Percentiles rank a stretch among this genome's conserved stretches.
These are phyloP conservation scores for Sus cebifrons DNA, from an alignment of 2,797 vertebrate genomes.

Conservation along the genomic window DNA sequence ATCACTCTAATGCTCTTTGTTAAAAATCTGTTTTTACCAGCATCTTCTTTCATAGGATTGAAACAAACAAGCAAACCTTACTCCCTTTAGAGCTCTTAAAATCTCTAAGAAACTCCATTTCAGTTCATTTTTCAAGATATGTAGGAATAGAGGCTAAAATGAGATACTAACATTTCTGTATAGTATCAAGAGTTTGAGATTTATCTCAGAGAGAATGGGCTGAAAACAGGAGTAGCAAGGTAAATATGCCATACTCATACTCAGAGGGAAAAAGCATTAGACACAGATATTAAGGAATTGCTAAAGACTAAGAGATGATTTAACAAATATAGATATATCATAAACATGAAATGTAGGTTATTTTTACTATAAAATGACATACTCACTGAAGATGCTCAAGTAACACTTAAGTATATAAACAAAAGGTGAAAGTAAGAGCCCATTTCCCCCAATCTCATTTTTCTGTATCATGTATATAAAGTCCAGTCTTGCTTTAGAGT, in stretches of 20 bases:
- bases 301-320: not conserved
- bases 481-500: not conserved
- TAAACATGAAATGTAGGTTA: not conserved
- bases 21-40: not conserved
- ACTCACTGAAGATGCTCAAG: not conserved
- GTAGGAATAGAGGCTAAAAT: not conserved
- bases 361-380: not conserved
- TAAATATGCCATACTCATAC: not conserved
- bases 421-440: not conserved
- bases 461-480: not conserved
- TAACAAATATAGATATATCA: not conserved
- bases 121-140: not conserved
- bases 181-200: not conserved
- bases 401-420: constrained; percentile 4
- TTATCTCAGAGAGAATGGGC: not conserved
- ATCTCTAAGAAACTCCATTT: not conserved
- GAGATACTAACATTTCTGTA: not conserved
- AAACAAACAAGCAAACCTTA: not conserved
- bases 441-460: not conserved
- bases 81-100: not conserved
- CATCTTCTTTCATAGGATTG: not conserved
- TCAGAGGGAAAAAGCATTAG: not conserved
- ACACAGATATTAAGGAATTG: not conserved
- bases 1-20: not conserved
- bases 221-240: not conserved